These are phyloP conservation scores for Calidris pygmaea DNA, from an alignment of 2,113 vertebrate genomes.

Conservation along the genomic window DNA sequence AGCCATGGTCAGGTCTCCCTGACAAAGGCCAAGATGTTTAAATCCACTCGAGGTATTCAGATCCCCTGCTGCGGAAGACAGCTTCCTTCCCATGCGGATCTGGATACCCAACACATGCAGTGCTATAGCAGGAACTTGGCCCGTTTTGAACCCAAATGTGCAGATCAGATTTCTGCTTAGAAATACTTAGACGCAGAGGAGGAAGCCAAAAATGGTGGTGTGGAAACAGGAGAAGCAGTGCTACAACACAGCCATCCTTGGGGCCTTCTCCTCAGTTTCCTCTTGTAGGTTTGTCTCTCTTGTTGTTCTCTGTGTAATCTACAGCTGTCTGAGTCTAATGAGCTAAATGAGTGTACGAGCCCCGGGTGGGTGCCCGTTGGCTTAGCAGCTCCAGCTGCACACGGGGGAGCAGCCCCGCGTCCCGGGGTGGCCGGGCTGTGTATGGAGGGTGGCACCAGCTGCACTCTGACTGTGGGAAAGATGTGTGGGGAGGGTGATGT, in stretches of 20 bases:
- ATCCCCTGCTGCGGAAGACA: slow-evolving; percentile 3
- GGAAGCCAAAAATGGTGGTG: neutral
- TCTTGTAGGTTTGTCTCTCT: neutral
- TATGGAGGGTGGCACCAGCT: slow-evolving; percentile 17
- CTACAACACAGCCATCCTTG: neutral
- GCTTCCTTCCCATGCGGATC: neutral
- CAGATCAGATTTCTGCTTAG: slow-evolving; percentile 25
- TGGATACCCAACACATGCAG: neutral
- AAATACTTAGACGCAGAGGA: neutral
- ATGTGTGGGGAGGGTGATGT: neutral
- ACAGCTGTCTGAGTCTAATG: slow-evolving; percentile 37
- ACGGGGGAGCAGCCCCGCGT: neutral
- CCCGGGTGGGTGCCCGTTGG: neutral
- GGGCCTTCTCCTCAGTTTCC: neutral
- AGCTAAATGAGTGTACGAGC: neutral
- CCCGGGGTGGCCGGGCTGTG: neutral
- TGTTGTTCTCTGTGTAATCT: neutral
- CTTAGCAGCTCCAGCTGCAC: slow-evolving; percentile 30
- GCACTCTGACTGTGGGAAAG: neutral
- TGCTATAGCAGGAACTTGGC: neutral
- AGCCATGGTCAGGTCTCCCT: neutral
- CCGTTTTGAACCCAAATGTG: slow-evolving; percentile 1
- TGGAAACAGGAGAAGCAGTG: slow-evolving; percentile 1
- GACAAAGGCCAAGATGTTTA: neutral
- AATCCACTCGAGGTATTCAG: neutral